A percentile compares a stretch with the other conserved stretches of the same genome.
Evolutionary conservation across 2,113 vertebrate species (phyloP).

Genomic region (Emydocephalus ijimae): DNA sequence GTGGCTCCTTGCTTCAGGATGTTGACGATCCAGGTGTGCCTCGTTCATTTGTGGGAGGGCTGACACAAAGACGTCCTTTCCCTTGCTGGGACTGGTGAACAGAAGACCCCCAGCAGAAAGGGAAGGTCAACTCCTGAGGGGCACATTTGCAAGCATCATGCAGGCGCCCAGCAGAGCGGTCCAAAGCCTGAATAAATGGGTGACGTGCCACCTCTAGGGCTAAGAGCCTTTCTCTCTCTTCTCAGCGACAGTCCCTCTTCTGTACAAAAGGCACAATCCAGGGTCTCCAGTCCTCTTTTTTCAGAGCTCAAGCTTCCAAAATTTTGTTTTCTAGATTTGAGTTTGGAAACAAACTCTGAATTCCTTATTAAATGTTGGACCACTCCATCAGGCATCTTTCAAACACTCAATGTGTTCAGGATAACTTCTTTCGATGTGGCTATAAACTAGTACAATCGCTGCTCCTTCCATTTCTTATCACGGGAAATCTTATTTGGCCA

Average conservation of each 20-base stretch:
- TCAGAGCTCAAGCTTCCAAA: not conserved
- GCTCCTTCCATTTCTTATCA: not conserved
- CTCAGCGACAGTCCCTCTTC: not conserved
- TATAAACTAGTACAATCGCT: not conserved
- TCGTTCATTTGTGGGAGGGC: not conserved
- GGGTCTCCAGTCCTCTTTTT: not conserved
- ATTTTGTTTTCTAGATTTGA: not conserved
- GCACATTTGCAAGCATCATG: not conserved
- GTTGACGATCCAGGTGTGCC: accelerated
- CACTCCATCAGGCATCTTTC: not conserved
- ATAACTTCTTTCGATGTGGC: not conserved
- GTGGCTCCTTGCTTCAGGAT: not conserved
- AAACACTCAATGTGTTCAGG: not conserved
- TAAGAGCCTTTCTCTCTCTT: not conserved
- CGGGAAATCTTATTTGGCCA: not conserved
- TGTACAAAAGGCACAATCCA: not conserved
- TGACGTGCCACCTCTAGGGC: not conserved
- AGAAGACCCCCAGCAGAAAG: not conserved
- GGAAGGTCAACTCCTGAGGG: not conserved
- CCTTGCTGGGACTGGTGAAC: not conserved
- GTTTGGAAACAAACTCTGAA: not conserved
- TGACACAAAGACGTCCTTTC: accelerated
- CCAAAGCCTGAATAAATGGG: not conserved
- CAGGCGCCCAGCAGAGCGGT: not conserved
- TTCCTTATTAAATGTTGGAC: not conserved